Percentiles rank a stretch among this genome's conserved stretches.
These are phyloP conservation scores for Dendrolimus houi DNA, from an alignment of 2,888 invertebrate genomes.

Conservation along the genomic window DNA sequence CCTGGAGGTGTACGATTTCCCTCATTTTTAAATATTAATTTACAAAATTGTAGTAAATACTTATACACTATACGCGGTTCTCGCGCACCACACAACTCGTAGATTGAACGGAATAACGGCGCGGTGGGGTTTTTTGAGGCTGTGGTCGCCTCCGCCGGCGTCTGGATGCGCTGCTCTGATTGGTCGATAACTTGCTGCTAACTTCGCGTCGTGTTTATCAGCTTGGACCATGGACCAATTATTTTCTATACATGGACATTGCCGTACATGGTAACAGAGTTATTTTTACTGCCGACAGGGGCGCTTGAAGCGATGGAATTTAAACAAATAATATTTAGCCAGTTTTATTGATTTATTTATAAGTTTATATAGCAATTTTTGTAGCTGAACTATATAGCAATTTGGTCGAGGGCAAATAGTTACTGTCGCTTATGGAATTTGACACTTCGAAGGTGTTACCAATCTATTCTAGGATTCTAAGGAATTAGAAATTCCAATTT, in stretches of 20 bases:
- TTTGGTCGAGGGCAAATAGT: no score
- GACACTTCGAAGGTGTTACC: no score
- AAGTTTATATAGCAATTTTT: no score
- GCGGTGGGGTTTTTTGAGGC: slow-evolving; percentile 67
- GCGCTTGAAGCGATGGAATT: neutral
- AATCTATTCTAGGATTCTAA: no score
- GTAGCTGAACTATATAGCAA: no score
- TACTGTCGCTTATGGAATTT: no score
- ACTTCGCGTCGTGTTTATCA: slow-evolving; percentile 46
- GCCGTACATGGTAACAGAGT: slow-evolving; percentile 5
- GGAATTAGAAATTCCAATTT: no score
- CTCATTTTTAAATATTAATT: slow-evolving; percentile 77
- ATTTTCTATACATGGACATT: slow-evolving; percentile 38
- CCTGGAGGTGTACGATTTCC: slow-evolving; percentile 90
- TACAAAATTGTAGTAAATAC: slow-evolving; percentile 50
- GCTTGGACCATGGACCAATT: slow-evolving; percentile 36
- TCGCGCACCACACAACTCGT: slow-evolving; percentile 61
- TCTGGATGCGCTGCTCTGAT: slow-evolving; percentile 33
- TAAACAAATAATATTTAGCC: neutral
- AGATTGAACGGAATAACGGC: slow-evolving; percentile 47
- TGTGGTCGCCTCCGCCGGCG: slow-evolving; percentile 63
- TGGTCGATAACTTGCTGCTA: slow-evolving; percentile 39
- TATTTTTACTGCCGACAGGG: slow-evolving; percentile 4
- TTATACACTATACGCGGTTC: slow-evolving; percentile 64
- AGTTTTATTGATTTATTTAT: no score